Evolutionary conservation across 2,888 invertebrate species (phyloP), one percentile per base, ranked within the genome.

Genomic region (Elegia similella): DNA sequence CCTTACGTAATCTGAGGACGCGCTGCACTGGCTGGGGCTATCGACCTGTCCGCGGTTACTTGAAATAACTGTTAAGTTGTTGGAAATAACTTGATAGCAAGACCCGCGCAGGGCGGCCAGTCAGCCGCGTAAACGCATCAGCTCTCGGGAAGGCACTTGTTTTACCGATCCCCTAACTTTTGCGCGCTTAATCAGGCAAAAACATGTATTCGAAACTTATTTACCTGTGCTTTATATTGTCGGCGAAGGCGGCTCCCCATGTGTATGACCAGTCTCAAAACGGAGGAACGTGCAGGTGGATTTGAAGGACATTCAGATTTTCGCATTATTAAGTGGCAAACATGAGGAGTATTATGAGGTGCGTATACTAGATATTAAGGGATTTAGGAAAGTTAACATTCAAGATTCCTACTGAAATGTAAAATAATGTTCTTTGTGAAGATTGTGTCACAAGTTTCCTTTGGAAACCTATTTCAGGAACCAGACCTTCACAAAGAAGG

Each of bases 271-370:
- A 96, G 81, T 93, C 95, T 47, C 96, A 97, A 86, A 94, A 93
- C 3, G 96, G 96, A 16, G 94, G 66, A 97, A 97, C 82, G 94
- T 97, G 65, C 95, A 95, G 75, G 91, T 97, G 62, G 95, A 95
- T 80, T 86, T 96, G 63, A 96, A 96, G 85, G 95, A 96, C 82
- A 92, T 96, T 63, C 93, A 95, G 72, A 93, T 96, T 69, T 92
- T 96, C 69, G 95, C 95, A 7, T 76, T 95, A 38, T 73, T 95
- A 62, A 93, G 93, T 67, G 93, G 93, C 42, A 92, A 92, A 42
- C 84, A 92, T 67, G 94, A 93, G 61, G 93, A 93, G 70, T 93
- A 94, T 73, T 93, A 93, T 44, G 54, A 55, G 54, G 54, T 55
- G 32, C 13, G 54, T 54, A 43, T 54, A n/a, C 16, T 43, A 13